Base-by-base conservation (phyloP, 2,797 vertebrate species). In the Ispidina picta region DNA sequence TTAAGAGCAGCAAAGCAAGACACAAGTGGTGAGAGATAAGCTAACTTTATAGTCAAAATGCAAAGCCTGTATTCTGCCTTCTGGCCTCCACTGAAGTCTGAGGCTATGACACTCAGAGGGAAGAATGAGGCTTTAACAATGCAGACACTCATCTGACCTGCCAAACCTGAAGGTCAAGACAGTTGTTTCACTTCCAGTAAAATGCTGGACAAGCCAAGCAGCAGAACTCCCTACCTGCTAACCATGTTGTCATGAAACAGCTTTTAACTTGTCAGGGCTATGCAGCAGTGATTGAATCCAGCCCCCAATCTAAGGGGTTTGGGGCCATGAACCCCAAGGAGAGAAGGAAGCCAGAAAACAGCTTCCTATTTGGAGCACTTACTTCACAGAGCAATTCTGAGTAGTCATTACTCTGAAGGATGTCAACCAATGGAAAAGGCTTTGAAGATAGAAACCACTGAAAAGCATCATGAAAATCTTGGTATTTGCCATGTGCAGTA, bases 391-490 rank as follows among this genome's bases (percentile, higher is more conserved):
- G 52, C 41, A 31, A n/a, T 83, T 93, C 58, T 78, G 70, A 83
- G 23, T 29, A 63, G 63, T 78, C 70, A 21, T 59, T 78, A 51
- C 70, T 89, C 58, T 17, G 2, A 83, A 65, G n/a, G 35, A 14
- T 17, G 64, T 75, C 77, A 55, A 8, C 66, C 44, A 66, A 20
- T 31, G 73, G 71, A 80, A 86, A 86, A 33, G 26, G 28, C 73
- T 89, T 86, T 88, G 80, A 94, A 89, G 80, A 48, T 19, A 15
- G 54, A 91, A 93, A 73, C 18, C 44, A 43, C 70, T 72, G 59
- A 49, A 86, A 88, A 84, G 49, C 60, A 60, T 73, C 68, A 48
- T 92, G 79, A 93, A 92, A 92, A 84, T 59, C 56, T 44, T 91
- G 89, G 86, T 37, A 58, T 89, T 94, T 91, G 71, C 89, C 83